Evolutionary conservation across 2,113 vertebrate species (phyloP).

Genomic region (Pantherophis guttatus): DNA sequence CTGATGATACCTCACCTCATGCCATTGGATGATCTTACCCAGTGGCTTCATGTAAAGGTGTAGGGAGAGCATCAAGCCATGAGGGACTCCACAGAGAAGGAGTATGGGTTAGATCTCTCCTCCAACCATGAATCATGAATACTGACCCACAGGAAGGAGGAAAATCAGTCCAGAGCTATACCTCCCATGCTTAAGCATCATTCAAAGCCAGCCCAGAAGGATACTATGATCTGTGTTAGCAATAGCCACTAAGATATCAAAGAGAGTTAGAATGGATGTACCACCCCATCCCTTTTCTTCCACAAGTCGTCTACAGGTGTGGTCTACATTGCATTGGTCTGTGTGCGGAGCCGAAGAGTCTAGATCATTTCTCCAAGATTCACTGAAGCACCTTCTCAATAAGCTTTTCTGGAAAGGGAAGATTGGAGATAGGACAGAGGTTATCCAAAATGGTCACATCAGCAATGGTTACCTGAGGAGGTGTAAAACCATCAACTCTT

Average conservation of each 20-base stretch:
- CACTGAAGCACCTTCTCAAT: neutral
- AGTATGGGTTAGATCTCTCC: neutral
- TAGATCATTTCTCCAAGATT: neutral
- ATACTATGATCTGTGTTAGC: neutral
- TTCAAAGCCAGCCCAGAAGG: neutral
- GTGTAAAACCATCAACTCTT: neutral
- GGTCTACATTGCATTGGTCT: neutral
- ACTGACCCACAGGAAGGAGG: neutral
- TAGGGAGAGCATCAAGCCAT: neutral
- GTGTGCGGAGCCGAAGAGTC: neutral
- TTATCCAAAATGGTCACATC: neutral
- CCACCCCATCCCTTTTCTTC: neutral
- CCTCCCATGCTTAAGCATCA: neutral
- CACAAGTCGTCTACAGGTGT: neutral
- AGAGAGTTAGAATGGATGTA: neutral
- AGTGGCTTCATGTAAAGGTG: neutral
- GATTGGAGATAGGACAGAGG: neutral
- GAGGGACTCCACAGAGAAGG: neutral
- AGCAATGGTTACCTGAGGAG: neutral
- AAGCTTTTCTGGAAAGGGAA: neutral
- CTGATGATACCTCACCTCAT: neutral
- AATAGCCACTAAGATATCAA: neutral
- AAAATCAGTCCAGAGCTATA: neutral
- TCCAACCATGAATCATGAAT: neutral
- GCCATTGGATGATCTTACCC: neutral